phyloP scores from a whole-genome alignment of 2,888 invertebrate species.

The Lithophane ornitopus region DNA sequence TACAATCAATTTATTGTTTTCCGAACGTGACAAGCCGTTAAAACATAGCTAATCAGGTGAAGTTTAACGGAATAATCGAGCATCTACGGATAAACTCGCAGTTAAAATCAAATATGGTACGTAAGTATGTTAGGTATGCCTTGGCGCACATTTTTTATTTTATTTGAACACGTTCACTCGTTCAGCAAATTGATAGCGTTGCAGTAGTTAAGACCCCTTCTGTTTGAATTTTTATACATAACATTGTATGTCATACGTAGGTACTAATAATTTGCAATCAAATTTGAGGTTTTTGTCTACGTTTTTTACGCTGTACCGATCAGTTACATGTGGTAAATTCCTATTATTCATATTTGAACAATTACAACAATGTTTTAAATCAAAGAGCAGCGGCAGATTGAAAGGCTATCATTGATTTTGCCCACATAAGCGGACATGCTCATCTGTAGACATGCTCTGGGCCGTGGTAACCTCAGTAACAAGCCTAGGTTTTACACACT shows the following conservation, averaged over 20 bases:
- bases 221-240: neutral
- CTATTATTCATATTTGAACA: constrained; percentile 3
- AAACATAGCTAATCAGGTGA: constrained; percentile 28
- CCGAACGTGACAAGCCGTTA: neutral
- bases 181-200: neutral
- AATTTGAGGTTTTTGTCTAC: neutral
- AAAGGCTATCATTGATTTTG: constrained; percentile 30
- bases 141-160: neutral
- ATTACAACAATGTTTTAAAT: neutral
- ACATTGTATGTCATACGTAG: neutral
- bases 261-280: neutral
- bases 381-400: neutral
- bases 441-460: neutral
- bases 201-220: neutral
- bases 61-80: constrained; percentile 22
- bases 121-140: too few species aligned
- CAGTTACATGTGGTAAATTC: neutral
- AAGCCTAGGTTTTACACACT: constrained; percentile 27
- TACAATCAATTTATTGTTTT: neutral
- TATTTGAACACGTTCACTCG: neutral
- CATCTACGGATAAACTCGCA: neutral
- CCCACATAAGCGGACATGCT: constrained; percentile 20
- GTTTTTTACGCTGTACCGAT: too few species aligned
- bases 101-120: neutral
- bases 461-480: neutral